These are phyloP conservation scores for Otis tarda DNA, from an alignment of 2,113 vertebrate species.

Conservation along the genomic window DNA sequence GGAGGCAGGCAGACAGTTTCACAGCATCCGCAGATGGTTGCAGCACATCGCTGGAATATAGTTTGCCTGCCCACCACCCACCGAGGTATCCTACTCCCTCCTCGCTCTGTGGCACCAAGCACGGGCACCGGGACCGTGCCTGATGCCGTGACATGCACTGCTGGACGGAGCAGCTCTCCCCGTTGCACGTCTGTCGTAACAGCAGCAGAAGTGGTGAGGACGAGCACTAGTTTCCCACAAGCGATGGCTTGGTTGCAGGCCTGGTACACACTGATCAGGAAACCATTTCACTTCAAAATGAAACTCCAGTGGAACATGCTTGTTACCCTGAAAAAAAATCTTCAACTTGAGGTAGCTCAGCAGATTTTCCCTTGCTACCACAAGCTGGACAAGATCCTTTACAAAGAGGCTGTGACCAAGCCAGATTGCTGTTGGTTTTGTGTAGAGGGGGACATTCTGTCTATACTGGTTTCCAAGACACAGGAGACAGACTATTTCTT, in stretches of 20 bases:
- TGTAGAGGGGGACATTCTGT: not conserved
- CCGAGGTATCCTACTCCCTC: not conserved
- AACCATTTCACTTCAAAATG: not conserved
- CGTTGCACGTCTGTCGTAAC: accelerated
- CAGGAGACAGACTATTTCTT: not conserved
- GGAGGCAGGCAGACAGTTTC: not conserved
- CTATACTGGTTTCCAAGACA: not conserved
- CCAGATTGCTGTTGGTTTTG: not conserved
- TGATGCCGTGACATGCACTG: not conserved
- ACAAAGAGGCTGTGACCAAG: not conserved
- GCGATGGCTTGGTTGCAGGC: not conserved
- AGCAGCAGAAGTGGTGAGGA: not conserved
- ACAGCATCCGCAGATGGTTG: not conserved
- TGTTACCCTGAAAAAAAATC: not conserved
- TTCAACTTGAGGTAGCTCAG: not conserved
- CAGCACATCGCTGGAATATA: not conserved
- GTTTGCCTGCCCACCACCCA: not conserved
- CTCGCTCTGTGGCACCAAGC: not conserved
- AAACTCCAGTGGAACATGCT: not conserved
- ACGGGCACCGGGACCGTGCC: not conserved
- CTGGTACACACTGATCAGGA: not conserved
- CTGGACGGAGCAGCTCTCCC: not conserved
- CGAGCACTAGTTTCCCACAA: not conserved
- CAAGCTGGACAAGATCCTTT: not conserved
- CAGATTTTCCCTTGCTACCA: not conserved